These are phyloP conservation scores for Montipora capricornis DNA, from an alignment of 64 coral and sea anemone genomes.

Conservation along the genomic window DNA sequence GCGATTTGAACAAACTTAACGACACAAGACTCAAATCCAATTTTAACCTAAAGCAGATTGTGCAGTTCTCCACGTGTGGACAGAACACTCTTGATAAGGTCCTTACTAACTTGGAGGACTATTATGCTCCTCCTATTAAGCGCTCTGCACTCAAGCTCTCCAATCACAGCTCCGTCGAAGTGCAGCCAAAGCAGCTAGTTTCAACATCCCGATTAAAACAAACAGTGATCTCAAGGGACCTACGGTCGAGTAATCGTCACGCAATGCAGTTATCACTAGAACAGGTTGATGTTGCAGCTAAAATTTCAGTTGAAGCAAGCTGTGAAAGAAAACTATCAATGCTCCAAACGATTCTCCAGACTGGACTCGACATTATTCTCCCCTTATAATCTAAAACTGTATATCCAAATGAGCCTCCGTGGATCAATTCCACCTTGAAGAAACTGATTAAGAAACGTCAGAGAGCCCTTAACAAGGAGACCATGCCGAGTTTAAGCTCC, in stretches of 20 bases:
- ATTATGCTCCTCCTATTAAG: constrained; percentile 32
- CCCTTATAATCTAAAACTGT: constrained; percentile 55
- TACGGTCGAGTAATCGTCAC: constrained; percentile 26
- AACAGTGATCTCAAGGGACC: constrained; percentile 47
- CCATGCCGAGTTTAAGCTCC: constrained; percentile 23
- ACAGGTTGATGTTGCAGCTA: constrained; percentile 44
- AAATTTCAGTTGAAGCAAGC: background rate
- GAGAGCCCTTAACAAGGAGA: constrained; percentile 56
- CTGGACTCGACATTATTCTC: constrained; percentile 49
- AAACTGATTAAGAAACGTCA: constrained; percentile 65
- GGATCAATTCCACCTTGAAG: constrained; percentile 55
- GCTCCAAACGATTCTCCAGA: constrained; percentile 61
- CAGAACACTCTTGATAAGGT: constrained; percentile 25
- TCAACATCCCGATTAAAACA: constrained; percentile 6
- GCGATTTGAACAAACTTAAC: constrained; percentile 43
- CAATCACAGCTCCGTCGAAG: constrained; percentile 23
- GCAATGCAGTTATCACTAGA: constrained; percentile 63
- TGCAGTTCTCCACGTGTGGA: constrained; percentile 37
- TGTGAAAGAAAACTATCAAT: constrained; percentile 55
- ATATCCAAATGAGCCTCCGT: constrained; percentile 46
- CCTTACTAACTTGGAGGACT: constrained; percentile 17
- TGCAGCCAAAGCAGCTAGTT: background rate
- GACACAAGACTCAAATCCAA: constrained; percentile 8
- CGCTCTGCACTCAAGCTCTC: constrained; percentile 36
- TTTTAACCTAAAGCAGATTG: constrained; percentile 28